Evolutionary conservation across 1,140 invertebrate species (phyloP).

Genomic region (Muscidifurax raptorellus): DNA sequence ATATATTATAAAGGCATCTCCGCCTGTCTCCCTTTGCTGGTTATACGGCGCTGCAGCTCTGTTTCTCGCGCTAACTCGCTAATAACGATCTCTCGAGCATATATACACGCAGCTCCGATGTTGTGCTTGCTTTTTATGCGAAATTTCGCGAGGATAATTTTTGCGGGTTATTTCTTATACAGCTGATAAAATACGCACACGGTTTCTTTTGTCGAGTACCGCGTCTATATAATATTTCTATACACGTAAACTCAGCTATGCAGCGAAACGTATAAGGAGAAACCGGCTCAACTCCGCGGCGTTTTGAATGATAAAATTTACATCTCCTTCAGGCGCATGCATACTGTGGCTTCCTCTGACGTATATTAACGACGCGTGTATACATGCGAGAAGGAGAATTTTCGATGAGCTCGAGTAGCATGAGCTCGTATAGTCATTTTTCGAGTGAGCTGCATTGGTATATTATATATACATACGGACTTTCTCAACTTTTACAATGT

Average conservation of each 20-base stretch:
- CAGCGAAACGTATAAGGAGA: background rate
- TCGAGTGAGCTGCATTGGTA: background rate
- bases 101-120: background rate
- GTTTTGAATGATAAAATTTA: conserved; percentile 36
- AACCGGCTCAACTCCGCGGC: background rate
- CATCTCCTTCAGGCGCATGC: background rate
- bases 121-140: no score
- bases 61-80: background rate
- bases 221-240: no score
- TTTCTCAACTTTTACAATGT: conserved; percentile 13
- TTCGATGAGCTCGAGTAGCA: conserved; percentile 3
- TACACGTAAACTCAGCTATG: no score
- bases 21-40: background rate
- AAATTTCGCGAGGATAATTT: no score
- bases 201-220: no score
- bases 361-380: conserved; percentile 12
- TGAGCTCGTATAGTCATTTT: conserved; percentile 6
- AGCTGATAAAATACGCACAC: no score
- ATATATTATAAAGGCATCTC: conserved; percentile 61
- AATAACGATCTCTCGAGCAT: background rate
- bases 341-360: background rate
- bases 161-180: background rate
- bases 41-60: background rate
- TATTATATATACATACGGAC: background rate
- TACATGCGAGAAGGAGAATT: background rate